Conservation (phyloP, 2,797 vertebrate species). For the Graptemys geographica region DNA sequence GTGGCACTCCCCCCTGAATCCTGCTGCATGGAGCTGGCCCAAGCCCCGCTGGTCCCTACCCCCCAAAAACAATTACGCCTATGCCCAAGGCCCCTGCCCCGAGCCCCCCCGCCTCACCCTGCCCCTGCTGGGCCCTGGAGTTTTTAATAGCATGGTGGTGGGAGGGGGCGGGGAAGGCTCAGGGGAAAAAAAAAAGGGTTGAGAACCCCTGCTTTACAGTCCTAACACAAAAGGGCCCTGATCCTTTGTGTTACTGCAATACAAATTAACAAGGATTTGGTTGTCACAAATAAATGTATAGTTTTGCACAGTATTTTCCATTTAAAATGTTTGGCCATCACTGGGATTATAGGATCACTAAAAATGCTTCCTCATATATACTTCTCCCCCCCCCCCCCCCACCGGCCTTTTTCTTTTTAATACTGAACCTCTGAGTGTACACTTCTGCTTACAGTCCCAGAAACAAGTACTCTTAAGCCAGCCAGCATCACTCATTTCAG, state of each 20-base stretch:
- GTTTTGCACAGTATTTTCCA: neutral
- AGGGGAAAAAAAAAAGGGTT: no score
- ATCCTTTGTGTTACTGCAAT: neutral
- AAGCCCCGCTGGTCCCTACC: no score
- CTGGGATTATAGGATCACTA: neutral
- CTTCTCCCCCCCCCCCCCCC: no score
- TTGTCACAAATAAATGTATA: neutral
- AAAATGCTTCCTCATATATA: neutral
- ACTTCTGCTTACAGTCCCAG: neutral
- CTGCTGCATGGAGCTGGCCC: no score
- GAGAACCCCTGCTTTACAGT: neutral
- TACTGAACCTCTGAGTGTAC: neutral
- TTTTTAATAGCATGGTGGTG: no score
- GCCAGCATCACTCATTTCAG: neutral
- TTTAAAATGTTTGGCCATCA: neutral
- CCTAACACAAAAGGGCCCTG: neutral
- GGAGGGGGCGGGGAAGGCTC: no score
- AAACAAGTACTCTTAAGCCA: neutral
- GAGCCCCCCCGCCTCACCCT: no score
- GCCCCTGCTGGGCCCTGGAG: no score
- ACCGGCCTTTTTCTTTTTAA: neutral
- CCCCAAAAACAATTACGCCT: rapidly evolving
- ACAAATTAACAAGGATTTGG: neutral
- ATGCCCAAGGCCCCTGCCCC: no score
- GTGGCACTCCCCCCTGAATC: no score